Conservation (phyloP, 2,113 vertebrate species). For the Perca fluviatilis region DNA sequence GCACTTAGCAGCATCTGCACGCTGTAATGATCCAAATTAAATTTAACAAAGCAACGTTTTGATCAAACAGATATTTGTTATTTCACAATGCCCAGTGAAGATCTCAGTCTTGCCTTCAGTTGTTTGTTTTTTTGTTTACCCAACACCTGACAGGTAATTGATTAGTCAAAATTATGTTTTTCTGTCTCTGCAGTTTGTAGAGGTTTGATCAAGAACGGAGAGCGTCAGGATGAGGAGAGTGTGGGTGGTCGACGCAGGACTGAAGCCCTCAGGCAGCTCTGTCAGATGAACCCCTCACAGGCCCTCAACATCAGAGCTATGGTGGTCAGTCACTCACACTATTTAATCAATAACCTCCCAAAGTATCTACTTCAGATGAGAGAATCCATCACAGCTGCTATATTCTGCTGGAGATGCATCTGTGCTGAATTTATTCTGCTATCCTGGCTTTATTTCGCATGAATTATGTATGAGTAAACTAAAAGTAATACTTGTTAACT, state of each 20-base stretch:
- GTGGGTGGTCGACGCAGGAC: slow-evolving; percentile 94
- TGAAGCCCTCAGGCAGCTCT: slow-evolving; percentile 94
- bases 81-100: too few relatives aligned
- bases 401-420: not conserved
- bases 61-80: too few relatives aligned
- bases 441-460: not conserved
- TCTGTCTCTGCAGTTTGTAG: slow-evolving; percentile 89
- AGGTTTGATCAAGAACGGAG: slow-evolving; percentile 97
- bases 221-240: slow-evolving; percentile 97
- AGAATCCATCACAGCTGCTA: not conserved
- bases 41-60: too few relatives aligned
- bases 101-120: too few relatives aligned
- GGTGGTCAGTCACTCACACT: slow-evolving; percentile 89
- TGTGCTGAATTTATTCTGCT: slow-evolving; percentile 1
- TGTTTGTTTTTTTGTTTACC: too few relatives aligned
- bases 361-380: not conserved
- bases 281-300: slow-evolving; percentile 98
- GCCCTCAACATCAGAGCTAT: slow-evolving; percentile 97
- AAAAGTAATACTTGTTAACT: not conserved
- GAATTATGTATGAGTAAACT: slow-evolving; percentile 15
- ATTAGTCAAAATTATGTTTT: too few relatives aligned
- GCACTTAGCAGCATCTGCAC: too few relatives aligned
- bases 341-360: not conserved
- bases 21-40: too few relatives aligned
- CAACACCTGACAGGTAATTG: too few relatives aligned